Evolutionary conservation across 2,113 vertebrate genomes (phyloP).

Genomic region (Heterochromis multidens): DNA sequence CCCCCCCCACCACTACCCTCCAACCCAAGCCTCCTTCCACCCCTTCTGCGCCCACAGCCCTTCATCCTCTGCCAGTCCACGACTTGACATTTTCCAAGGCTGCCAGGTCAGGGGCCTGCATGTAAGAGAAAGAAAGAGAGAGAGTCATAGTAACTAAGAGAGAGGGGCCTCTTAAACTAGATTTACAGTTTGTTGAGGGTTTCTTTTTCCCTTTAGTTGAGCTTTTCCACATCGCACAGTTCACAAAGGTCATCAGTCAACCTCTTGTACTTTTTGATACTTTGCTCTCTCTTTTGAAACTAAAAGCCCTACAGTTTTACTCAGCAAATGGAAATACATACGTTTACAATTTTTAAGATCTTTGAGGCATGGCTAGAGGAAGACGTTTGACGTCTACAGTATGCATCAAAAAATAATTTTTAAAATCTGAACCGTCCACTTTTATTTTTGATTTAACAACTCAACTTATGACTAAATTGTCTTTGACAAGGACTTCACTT

Average conservation of each 20-base stretch:
- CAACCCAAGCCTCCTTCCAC: background rate
- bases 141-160: slow-evolving; percentile 4
- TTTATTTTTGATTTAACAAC: too few species aligned
- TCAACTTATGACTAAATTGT: too few species aligned
- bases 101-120: slow-evolving; percentile 38
- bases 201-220: slow-evolving; percentile 7
- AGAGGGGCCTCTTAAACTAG: slow-evolving; percentile 16
- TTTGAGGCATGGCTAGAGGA: too few species aligned
- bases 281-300: background rate
- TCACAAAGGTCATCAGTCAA: slow-evolving; percentile 42
- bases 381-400: too few species aligned
- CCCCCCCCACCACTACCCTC: background rate
- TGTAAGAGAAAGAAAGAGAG: slow-evolving; percentile 10
- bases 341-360: too few species aligned
- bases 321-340: background rate
- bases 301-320: background rate
- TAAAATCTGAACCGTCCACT: too few species aligned
- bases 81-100: slow-evolving; percentile 61
- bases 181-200: slow-evolving; percentile 30
- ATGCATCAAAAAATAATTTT: too few species aligned
- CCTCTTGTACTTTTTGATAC: background rate
- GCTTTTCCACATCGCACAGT: slow-evolving; percentile 23
- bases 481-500: too few species aligned
- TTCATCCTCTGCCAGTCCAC: slow-evolving; percentile 68
- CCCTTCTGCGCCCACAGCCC: slow-evolving; percentile 33